Evolutionary conservation across 2,113 vertebrate genomes (phyloP), one percentile per base, ranked within the genome.

Genomic region (human (Homo sapiens)): DNA sequence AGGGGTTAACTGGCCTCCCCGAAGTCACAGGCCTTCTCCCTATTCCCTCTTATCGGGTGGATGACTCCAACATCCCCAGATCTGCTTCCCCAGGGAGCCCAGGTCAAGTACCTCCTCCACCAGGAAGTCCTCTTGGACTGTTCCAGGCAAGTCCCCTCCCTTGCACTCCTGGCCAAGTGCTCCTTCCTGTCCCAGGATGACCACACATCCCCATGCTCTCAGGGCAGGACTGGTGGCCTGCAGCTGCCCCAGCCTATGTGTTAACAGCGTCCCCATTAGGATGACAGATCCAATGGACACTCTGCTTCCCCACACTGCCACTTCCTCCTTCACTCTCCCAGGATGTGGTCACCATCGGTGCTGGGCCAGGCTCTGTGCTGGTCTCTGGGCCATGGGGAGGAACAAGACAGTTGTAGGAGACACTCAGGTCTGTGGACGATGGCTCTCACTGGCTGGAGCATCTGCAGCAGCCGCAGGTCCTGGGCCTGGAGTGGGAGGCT

Each of bases 311-410:
- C 30, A 25, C 0, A 1, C 3, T 4, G 52, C 52, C 50, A 45
- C 45, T 14, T 17, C 59, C 61, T 4, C 3, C 0, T 6, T 14
- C 18, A 3, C 48, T 72, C n/a, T 12, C 50, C 79, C 72, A 80
- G 89, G 40, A 25, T 18, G 35, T 13, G n/a, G 9, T 17, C 61
- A 35, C 27, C 4, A 0, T 25, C 0, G 1, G 70, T 1, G 0
- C 38, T 3, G 6, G 38, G 22, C 32, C 38, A 0, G 2, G 38
- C 52, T 25, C 3, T 16, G 61, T 27, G n/a, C 35, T 38, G 50
- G 55, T 16, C 30, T 16, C 61, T 3, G 35, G 76, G 57, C 27
- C 27, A 64, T 13, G 5, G 61, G 30, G 61, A 64, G 27, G 61
- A 30, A 64, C 5, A 64, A 64, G 61, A 17, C 12, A 13, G 7